A percentile compares a stretch with the other conserved stretches of the same genome.
Evolutionary conservation across 1,140 invertebrate genomes (phyloP).

Genomic region (Hypsibius dujardini): DNA sequence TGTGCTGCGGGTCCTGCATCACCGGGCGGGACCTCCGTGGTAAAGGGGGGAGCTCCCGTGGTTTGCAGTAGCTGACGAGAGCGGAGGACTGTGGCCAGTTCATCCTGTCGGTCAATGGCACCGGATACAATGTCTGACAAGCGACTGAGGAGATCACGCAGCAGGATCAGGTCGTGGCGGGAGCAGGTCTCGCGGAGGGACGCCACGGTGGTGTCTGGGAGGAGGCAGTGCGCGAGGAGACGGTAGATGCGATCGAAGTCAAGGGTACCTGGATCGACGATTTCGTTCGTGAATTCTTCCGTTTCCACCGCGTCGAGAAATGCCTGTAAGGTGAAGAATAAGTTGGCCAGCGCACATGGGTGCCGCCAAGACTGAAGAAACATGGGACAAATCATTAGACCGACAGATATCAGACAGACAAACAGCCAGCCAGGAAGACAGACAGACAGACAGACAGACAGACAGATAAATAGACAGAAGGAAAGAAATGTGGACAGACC

Average conservation of each 20-base stretch:
- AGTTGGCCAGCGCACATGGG: too few species aligned
- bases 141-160: not conserved
- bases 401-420: too few species aligned
- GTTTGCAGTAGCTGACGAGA: too few species aligned
- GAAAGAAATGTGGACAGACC: too few species aligned
- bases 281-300: not conserved
- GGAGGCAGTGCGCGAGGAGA: not conserved
- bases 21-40: not conserved
- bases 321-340: too few species aligned
- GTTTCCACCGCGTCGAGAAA: too few species aligned
- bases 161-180: not conserved
- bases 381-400: too few species aligned
- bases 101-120: not conserved
- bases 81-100: not conserved
- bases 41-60: not conserved
- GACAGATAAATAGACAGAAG: too few species aligned
- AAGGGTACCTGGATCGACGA: not conserved
- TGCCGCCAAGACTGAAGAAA: too few species aligned
- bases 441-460: too few species aligned
- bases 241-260: constrained; percentile 5
- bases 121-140: not conserved
- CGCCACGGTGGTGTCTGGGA: not conserved
- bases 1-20: not conserved
- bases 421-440: too few species aligned
- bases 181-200: not conserved